Evolutionary conservation across 2,797 vertebrate species (phyloP).

Genomic region (Poecilia gillii): DNA sequence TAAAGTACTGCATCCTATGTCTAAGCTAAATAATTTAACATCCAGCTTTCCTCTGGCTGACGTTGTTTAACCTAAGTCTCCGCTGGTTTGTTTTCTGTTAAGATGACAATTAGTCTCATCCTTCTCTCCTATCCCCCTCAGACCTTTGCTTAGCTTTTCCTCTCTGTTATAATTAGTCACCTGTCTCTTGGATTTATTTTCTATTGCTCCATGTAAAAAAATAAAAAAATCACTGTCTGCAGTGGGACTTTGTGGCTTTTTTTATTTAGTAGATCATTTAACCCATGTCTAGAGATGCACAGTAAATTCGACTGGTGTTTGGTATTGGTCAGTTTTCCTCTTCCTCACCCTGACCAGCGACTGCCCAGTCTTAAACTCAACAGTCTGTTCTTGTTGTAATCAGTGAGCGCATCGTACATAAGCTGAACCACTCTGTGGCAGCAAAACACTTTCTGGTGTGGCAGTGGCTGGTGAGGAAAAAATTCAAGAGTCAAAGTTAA

Average conservation of each 20-base stretch:
- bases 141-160: conserved; percentile 47
- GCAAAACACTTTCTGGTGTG: not conserved
- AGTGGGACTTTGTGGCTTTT: conserved; percentile 15
- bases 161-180: conserved; percentile 45
- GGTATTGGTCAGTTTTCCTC: not conserved
- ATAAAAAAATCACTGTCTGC: conserved; percentile 23
- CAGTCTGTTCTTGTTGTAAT: not conserved
- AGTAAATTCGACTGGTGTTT: not conserved
- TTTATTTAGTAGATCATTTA: conserved; percentile 11
- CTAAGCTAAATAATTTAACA: conserved; percentile 50
- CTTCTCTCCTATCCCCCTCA: conserved; percentile 12
- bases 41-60: conserved; percentile 31
- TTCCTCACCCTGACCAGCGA: not conserved
- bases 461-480: not conserved
- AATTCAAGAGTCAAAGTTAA: not conserved
- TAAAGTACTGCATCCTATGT: conserved; percentile 43
- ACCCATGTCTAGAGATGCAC: not conserved
- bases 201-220: conserved; percentile 24
- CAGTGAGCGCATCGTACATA: not conserved
- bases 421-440: not conserved
- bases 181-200: conserved; percentile 42
- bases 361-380: not conserved
- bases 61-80: conserved; percentile 38
- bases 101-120: conserved; percentile 28
- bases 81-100: conserved; percentile 24